Conservation (phyloP, 2,797 vertebrate species). For the Characodon lateralis region DNA sequence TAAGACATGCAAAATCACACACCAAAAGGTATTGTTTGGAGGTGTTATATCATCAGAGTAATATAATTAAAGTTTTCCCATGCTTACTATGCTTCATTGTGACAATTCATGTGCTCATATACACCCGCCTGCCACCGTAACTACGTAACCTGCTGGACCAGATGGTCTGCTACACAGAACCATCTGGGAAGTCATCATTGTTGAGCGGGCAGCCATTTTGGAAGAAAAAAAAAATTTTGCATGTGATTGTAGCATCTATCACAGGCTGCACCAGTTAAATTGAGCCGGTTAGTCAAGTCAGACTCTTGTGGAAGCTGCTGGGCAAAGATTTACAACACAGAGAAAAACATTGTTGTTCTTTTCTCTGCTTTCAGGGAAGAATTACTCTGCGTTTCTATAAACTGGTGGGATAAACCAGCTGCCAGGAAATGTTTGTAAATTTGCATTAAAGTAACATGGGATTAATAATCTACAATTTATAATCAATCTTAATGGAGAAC, state of each 20-base stretch:
- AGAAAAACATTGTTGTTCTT: background rate
- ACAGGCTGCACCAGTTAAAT: conserved; percentile 1
- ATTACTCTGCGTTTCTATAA: background rate
- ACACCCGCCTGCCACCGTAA: conserved; percentile 17
- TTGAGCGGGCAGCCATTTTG: conserved; percentile 7
- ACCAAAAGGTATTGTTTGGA: background rate
- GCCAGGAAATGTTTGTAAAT: background rate
- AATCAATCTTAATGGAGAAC: too few relatives aligned
- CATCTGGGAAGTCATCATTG: conserved; percentile 31
- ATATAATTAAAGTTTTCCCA: background rate
- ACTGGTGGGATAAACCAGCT: background rate
- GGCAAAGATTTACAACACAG: background rate
- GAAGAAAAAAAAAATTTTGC: conserved; percentile 5
- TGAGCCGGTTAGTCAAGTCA: conserved; percentile 9
- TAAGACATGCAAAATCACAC: background rate
- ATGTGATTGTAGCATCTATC: conserved; percentile 3
- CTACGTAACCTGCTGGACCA: conserved; percentile 29
- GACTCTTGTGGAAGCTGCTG: conserved; percentile 1
- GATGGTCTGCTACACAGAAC: conserved; percentile 23
- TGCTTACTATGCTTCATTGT: conserved; percentile 5
- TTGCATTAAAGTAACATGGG: background rate
- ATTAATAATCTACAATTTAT: background rate
- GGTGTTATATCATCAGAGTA: background rate
- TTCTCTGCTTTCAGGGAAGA: background rate
- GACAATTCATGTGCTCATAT: conserved; percentile 8